Evolutionary conservation across 2,113 vertebrate species (phyloP), one percentile per base, ranked within the genome.

Genomic region (Potamarius usumacintae): DNA sequence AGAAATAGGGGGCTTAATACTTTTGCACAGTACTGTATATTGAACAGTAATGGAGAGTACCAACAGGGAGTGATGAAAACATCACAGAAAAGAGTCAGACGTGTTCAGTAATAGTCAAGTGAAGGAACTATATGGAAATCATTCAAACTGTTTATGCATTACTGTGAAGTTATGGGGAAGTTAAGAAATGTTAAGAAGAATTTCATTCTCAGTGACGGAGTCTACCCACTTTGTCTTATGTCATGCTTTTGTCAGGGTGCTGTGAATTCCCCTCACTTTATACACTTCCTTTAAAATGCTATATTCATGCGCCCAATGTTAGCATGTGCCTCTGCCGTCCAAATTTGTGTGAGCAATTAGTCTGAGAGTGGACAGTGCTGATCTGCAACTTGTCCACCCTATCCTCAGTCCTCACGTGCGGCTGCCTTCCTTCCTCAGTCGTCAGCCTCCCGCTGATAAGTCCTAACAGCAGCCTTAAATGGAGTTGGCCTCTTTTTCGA

Each of bases 361-460:
- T 60, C 71, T 5, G 48, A 69, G 52, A 11, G 25, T n/a, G 15
- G 69, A 72, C 53, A 12, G 12, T 53, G 67, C n/a, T 74, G 27
- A 34, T 74, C 20, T 72, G 9, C n/a, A 72, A 63, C 15, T 57
- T 22, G 30, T 48, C n/a, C 79, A 62, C 5, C 9, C 79, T 83
- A 90, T 87, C 89, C 55, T 84, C 50, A 80, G 9, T 65, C 74
- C 25, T 14, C 74, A 84, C 65, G 4, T 71, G 76, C 27, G 17
- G 14, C 85, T 78, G 63, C 79, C 83, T 89, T 87, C 87, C 89
- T 89, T 89, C 88, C 86, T 86, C 62, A 72, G 57, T 50, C 87
- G 7, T 82, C 48, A 27, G 71, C 82, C 89, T 85, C 89, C 87
- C 88, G 89, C 92, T 92, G 91, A 93, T 93, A 85, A 91, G 63